Base-by-base conservation (phyloP, 2,797 vertebrate genomes). In the Diplodus sargus region DNA sequence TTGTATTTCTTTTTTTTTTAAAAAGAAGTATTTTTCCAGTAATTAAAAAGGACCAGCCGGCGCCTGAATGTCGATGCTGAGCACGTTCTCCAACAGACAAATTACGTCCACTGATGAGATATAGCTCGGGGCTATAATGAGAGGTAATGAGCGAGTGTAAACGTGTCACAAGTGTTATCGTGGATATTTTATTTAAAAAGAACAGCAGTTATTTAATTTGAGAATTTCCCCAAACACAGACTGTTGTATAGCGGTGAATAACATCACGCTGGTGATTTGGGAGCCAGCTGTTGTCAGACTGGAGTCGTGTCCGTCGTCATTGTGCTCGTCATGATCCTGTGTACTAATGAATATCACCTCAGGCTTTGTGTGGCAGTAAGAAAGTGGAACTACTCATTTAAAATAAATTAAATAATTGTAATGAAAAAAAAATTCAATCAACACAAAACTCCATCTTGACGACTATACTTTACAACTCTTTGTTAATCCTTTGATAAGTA, bases 91-190 rank as follows among this genome's bases (percentile, higher is more conserved):
- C 51, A 66, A 63, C 68, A 81, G 79, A 68, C 73, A 81, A 77
- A 85, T 70, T 71, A 76, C 23, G 23, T 62, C 62, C 70, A 57
- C 51, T 71, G 81, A 86, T 88, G 75, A 90, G 79, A 81, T 86
- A 83, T 65, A 56, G 65, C 81, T 78, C 48, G 30, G 56, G 82
- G 83, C 82, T 71, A 45, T 77, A 82, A 85, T 85, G 70, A 88
- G 84, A 83, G 57, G 82, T 85, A 89, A 89, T 90, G 58, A 78
- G 64, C 67, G 63, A 68, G 57, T 78, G 39, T 83, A 76, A 85
- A 77, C 78, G 62, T 84, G 75, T 85, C 84, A 65, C 56, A 59
- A 42, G 74, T 79, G 69, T 78, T 87, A 85, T 86, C 64, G 4
- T 65, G 56, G 77, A 82, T 68, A 47, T 81, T 74, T 80, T 54